These are phyloP conservation scores for Dicroscelio sp. DNA, from an alignment of 2,888 invertebrate genomes.

Conservation along the genomic window DNA sequence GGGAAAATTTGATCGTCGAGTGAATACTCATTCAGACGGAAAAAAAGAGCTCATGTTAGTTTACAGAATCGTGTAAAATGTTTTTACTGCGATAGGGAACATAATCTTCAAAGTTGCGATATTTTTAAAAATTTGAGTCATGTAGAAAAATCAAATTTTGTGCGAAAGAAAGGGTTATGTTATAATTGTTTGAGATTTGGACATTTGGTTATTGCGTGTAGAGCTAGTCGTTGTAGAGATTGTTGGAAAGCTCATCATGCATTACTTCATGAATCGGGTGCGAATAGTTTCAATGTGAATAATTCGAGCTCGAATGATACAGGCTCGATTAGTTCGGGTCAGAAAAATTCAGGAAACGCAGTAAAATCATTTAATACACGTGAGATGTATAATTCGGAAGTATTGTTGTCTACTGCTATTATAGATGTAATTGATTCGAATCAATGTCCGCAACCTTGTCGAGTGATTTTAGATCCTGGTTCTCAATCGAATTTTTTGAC, in stretches of 20 bases:
- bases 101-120: slow-evolving; percentile 42
- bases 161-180: slow-evolving; percentile 33
- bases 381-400: slow-evolving; percentile 21
- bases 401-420: slow-evolving; percentile 52
- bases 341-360: neutral
- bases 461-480: slow-evolving; percentile 55
- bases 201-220: slow-evolving; percentile 22
- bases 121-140: slow-evolving; percentile 2
- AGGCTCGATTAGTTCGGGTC: too few relatives aligned
- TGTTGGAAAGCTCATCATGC: slow-evolving; percentile 43
- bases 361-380: slow-evolving; percentile 19
- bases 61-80: neutral
- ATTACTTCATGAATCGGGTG: slow-evolving; percentile 12
- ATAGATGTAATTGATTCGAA: slow-evolving; percentile 37
- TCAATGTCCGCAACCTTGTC: neutral
- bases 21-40: too few relatives aligned
- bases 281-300: too few relatives aligned
- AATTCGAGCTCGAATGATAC: too few relatives aligned
- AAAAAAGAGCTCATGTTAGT: slow-evolving; percentile 34
- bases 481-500: slow-evolving; percentile 60
- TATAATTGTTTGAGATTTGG: slow-evolving; percentile 42
- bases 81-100: slow-evolving; percentile 21
- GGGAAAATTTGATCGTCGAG: neutral
- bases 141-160: neutral
- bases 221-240: neutral